Conservation (phyloP, 2,888 invertebrate species). For the Halictus quadricinctus region DNA sequence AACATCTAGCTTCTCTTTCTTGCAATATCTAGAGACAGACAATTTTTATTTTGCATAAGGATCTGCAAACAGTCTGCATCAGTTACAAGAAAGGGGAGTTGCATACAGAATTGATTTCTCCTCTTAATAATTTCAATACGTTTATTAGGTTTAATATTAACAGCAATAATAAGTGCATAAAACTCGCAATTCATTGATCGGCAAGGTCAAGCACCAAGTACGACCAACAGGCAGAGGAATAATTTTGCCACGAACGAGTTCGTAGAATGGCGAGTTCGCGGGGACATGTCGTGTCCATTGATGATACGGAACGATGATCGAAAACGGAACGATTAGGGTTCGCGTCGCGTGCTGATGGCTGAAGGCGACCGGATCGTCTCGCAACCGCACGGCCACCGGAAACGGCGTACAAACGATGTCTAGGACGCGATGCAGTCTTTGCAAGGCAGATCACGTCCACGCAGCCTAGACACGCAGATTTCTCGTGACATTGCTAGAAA, state of each 20-base stretch:
- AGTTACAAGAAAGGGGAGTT: too few species aligned
- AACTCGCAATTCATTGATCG: too few species aligned
- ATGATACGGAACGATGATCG: not conserved
- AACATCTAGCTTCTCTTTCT: too few species aligned
- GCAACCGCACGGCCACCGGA: conserved; percentile 19
- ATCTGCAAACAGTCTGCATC: too few species aligned
- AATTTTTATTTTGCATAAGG: too few species aligned
- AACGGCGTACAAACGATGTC: conserved; percentile 44
- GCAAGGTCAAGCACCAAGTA: not conserved
- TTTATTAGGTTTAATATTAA: too few species aligned
- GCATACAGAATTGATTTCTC: too few species aligned
- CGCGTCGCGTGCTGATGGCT: conserved; percentile 7
- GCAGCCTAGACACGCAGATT: not conserved
- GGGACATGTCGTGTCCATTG: not conserved
- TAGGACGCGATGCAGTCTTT: conserved; percentile 33
- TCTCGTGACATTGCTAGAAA: conserved; percentile 5
- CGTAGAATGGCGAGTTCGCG: not conserved
- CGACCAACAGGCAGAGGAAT: not conserved
- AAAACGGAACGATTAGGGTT: conserved; percentile 10
- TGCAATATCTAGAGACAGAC: too few species aligned
- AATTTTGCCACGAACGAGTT: not conserved
- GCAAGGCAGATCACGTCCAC: conserved; percentile 25
- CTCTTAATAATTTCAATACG: too few species aligned
- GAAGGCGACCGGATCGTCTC: conserved; percentile 4
- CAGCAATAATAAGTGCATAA: too few species aligned